These are phyloP conservation scores for Cynoglossus semilaevis DNA, from an alignment of 2,113 vertebrate species.

Conservation along the genomic window DNA sequence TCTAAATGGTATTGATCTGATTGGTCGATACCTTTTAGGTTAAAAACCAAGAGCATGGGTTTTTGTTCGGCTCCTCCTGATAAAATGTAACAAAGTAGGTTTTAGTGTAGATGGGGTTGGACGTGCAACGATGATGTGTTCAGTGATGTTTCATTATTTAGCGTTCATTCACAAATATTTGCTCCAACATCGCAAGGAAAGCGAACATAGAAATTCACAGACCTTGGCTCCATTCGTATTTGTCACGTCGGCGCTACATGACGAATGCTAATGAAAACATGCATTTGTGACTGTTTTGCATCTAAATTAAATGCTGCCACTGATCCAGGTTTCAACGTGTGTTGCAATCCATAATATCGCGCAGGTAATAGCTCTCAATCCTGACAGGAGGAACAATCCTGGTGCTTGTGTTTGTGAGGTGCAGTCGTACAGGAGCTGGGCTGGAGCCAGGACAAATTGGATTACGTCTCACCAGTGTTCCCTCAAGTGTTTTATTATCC, in stretches of 20 bases:
- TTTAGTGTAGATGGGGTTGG: no score
- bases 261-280: not conserved
- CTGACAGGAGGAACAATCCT: constrained; percentile 33
- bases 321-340: constrained; percentile 18
- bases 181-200: not conserved
- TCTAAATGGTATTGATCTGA: no score
- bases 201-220: not conserved
- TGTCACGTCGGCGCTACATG: no score
- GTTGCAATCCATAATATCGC: constrained; percentile 28
- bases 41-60: no score
- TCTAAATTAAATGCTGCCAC: not conserved
- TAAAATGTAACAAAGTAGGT: no score
- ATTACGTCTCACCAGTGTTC: constrained; percentile 68
- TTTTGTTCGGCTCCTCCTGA: no score
- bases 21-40: no score
- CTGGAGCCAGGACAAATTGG: constrained; percentile 68
- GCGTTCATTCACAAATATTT: not conserved
- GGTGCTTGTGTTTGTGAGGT: constrained; percentile 53
- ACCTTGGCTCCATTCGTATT: not conserved
- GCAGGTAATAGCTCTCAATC: constrained; percentile 30
- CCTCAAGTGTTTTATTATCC: constrained; percentile 69
- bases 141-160: no score
- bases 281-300: not conserved
- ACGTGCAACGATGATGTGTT: no score
- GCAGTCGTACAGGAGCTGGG: constrained; percentile 47